These are phyloP conservation scores for Monochamus saltuarius DNA, from an alignment of 1,140 invertebrate species.

Conservation along the genomic window DNA sequence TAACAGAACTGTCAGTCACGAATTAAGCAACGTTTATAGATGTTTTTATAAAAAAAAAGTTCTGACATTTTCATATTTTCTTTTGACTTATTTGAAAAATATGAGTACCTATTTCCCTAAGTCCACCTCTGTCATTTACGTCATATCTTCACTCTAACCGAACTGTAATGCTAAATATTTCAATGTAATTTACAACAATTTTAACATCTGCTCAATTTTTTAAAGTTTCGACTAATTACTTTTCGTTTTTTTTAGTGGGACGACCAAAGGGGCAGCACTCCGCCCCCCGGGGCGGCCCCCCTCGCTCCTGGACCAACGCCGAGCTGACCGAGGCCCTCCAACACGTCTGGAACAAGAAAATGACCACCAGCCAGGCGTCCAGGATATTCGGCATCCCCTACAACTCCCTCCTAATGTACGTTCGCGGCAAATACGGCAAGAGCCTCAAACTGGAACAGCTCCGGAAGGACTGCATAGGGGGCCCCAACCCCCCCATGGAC, in stretches of 20 bases:
- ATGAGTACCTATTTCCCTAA: too few species aligned
- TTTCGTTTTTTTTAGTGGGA: constrained; percentile 54
- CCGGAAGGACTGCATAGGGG: constrained; percentile 81
- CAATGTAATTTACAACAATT: too few species aligned
- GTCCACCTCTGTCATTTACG: too few species aligned
- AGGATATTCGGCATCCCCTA: constrained; percentile 88
- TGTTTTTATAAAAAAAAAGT: too few species aligned
- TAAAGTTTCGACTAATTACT: background rate
- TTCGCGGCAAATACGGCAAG: constrained; percentile 88
- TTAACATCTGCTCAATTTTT: constrained; percentile 4
- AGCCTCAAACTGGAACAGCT: constrained; percentile 84
- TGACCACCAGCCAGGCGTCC: constrained; percentile 91
- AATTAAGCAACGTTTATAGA: too few species aligned
- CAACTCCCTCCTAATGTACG: constrained; percentile 89
- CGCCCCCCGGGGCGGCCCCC: constrained; percentile 82
- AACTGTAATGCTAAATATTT: too few species aligned
- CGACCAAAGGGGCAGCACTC: constrained; percentile 85
- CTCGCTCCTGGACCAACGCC: constrained; percentile 86
- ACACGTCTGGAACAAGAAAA: constrained; percentile 91
- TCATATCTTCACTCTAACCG: too few species aligned
- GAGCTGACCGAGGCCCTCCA: constrained; percentile 85
- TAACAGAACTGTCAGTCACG: too few species aligned
- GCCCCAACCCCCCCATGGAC: constrained; percentile 59
- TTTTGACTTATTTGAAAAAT: too few species aligned
- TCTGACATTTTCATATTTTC: too few species aligned